Evolutionary conservation across 2,113 vertebrate genomes (phyloP), one percentile per base, ranked within the genome.

Genomic region (Helogale parvula): DNA sequence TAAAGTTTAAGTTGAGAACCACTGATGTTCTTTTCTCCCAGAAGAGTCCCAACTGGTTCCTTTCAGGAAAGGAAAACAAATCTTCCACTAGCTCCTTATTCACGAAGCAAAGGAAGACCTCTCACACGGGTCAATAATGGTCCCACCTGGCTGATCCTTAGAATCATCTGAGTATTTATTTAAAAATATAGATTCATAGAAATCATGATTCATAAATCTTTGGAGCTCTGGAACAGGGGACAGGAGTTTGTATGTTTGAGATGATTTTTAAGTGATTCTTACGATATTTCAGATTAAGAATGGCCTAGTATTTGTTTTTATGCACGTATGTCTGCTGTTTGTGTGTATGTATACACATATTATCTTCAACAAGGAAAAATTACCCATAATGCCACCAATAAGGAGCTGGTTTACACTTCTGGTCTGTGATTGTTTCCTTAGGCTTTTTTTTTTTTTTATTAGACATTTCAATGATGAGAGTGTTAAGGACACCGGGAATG

Each of bases 111-210:
- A 93, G 15, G 21, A 71, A 60, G 57, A 9, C 17, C 50, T 86
- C 11, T 60, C 16, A 23, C 17, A 0, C 35, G 50, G 8, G 27
- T 57, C 47, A 35, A 3, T 29, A 27, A 25, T 63, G 8, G 35
- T 38, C 38, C 23, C 52, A 2, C 14, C 4, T 83, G 29, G 31
- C 38, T 63, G 17, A 38, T 57, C 29, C 54, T 91, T 60, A 52
- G 29, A 38, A 35, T 93, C 57, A 23, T 71, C 33, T 83, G 52
- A 79, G 6, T 45, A 27, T 72, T 14, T 89, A 5, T 54, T 54
- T 82, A 57, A 93, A 90, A 90, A 88, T 63, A 47, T 7, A 65
- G 45, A 76, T 91, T 93, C 52, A 27, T 13, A 80, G 81, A 94
- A 87, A 66, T 47, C 76, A 47, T 80, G 25, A 52, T 72, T 68